Percentiles rank a stretch among this genome's conserved stretches.
These are phyloP conservation scores for Electrophaes corylata DNA, from an alignment of 2,888 invertebrate genomes.

Conservation along the genomic window DNA sequence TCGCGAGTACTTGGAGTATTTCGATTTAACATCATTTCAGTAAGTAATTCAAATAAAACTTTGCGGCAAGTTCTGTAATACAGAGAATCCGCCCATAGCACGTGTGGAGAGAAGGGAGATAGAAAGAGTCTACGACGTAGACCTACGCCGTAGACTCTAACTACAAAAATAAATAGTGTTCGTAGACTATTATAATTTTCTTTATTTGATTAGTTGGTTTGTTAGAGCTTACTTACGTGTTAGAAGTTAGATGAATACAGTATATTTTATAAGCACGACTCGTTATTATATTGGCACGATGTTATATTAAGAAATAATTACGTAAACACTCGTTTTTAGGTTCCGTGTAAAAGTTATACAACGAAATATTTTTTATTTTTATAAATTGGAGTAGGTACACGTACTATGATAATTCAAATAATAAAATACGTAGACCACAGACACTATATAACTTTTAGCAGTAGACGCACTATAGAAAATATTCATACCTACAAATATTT, in stretches of 20 bases:
- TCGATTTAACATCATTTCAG: too few relatives aligned
- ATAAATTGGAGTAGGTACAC: too few relatives aligned
- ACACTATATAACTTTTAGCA: too few relatives aligned
- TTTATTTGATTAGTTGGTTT: neutral
- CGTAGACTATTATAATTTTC: neutral
- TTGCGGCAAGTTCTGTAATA: neutral
- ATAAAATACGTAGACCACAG: too few relatives aligned
- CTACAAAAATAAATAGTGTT: neutral
- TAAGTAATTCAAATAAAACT: too few relatives aligned
- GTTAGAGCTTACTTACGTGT: neutral
- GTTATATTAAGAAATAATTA: neutral
- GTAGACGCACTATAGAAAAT: too few relatives aligned
- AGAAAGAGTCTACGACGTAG: neutral
- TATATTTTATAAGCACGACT: neutral
- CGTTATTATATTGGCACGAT: neutral
- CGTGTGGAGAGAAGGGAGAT: neutral
- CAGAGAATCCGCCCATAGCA: neutral
- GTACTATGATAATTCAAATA: too few relatives aligned
- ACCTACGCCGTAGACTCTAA: constrained; percentile 1
- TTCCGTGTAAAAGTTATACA: neutral
- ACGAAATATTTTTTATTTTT: neutral
- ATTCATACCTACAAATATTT: too few relatives aligned
- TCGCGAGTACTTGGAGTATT: too few relatives aligned
- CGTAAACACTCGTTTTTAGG: neutral
- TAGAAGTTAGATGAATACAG: neutral